These are phyloP conservation scores for Reticulitermes speratus DNA, from an alignment of 1,140 invertebrate genomes.

Conservation along the genomic window DNA sequence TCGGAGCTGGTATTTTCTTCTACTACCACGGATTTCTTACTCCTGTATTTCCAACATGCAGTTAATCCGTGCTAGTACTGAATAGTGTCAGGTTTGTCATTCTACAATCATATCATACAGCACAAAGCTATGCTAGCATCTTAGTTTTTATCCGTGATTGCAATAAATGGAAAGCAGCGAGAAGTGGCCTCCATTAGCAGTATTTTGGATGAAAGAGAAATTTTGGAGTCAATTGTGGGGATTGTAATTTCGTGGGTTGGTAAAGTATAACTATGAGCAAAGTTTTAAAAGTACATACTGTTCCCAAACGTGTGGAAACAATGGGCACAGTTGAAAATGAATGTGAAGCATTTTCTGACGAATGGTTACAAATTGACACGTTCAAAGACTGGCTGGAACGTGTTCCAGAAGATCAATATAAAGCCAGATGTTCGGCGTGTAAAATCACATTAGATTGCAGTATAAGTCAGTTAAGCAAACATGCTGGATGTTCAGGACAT, in stretches of 20 bases:
- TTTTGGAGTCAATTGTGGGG: conserved; percentile 1
- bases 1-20: no score
- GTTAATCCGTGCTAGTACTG: no score
- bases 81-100: no score
- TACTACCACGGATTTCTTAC: no score
- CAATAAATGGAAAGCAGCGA: no score
- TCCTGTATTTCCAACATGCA: no score
- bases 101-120: no score
- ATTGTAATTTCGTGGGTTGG: not conserved
- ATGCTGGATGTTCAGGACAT: not conserved
- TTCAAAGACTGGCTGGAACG: conserved; percentile 3
- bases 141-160: no score
- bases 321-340: not conserved
- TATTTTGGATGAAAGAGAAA: not conserved
- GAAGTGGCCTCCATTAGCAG: not conserved
- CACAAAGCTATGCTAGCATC: no score
- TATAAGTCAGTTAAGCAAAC: not conserved
- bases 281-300: not conserved
- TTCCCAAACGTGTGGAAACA: not conserved
- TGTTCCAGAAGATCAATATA: conserved; percentile 5
- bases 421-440: not conserved
- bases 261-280: not conserved
- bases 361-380: not conserved
- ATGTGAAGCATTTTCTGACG: not conserved
- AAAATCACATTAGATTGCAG: conserved; percentile 10